Evolutionary conservation across 2,113 vertebrate genomes (phyloP), one percentile per base, ranked within the genome.

Genomic region (Centropristis striata): DNA sequence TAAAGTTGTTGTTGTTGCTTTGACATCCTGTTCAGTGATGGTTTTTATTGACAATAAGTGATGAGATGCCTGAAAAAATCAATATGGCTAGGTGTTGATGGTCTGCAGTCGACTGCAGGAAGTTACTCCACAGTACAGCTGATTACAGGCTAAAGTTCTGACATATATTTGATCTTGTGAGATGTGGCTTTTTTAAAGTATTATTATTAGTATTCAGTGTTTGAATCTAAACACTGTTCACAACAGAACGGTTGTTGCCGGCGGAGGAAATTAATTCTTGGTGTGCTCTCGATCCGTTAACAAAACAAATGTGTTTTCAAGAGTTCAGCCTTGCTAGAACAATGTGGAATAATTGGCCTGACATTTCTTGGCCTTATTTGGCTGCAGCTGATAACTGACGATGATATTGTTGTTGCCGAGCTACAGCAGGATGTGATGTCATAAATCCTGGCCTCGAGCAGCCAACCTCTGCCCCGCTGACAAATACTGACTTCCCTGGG

Each of bases 401-500:
- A 49, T 37, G 75, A 60, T 80, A 8, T 36, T 60, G 78, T 81
- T 64, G 78, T 60, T 80, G 69, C 68, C 0, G 36, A 60, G 64
- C 53, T 58, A 10, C 21, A 5, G 15, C 69, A 82, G 81, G 90
- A 90, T 42, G 73, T 89, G 83, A 86, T 50, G 65, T 87, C 55
- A 86, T 6, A 1, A 11, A 16, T 21, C 50, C 53, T 68, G 41
- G 66, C 73, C 70, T 71, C 49, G 42, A 82, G 61, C 23, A 1
- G 50, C 59, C 49, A 50, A 74, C 78, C 63, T 16, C 51, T 25
- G n/a, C 61, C 8, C 57, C 18, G 18, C 28, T 32, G 27, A 16
- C 55, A n/a, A 58, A n/a, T 5, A 8, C 59, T 41, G 15, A 50
- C 67, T 23, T 53, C 49, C 39, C 41, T 25, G 18, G 68, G 13